A percentile compares a stretch with the other conserved stretches of the same genome.
phyloP scores from a whole-genome alignment of 2,113 vertebrate genomes.

The Gallinago jamesoni region DNA sequence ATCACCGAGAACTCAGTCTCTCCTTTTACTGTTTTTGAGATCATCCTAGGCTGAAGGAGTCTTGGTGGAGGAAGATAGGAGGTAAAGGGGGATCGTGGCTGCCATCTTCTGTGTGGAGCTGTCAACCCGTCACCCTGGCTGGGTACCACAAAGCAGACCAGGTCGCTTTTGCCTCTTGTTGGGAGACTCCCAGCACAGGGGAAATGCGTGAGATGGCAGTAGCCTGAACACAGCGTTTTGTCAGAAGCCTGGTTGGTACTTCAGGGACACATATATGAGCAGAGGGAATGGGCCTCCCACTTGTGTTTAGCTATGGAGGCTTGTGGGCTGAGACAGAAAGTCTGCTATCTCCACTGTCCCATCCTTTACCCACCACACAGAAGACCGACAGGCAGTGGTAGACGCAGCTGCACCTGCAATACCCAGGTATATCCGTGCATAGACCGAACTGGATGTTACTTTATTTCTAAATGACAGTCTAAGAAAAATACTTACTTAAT shows the following conservation, averaged over 20 bases:
- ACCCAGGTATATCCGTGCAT: no score
- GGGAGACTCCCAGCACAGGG: neutral
- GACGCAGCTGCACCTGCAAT: neutral
- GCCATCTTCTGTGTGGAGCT: neutral
- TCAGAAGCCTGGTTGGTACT: neutral
- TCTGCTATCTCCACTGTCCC: neutral
- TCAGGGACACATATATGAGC: neutral
- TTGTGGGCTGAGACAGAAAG: neutral
- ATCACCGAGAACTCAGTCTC: neutral
- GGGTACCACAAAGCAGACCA: neutral
- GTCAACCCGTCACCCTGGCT: neutral
- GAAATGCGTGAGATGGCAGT: neutral
- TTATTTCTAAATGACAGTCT: neutral
- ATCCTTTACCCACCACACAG: neutral
- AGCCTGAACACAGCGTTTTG: neutral
- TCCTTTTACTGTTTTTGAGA: neutral
- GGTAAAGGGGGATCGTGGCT: neutral
- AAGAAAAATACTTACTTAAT: neutral
- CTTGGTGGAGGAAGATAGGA: neutral
- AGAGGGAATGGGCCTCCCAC: rapidly evolving
- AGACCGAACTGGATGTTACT: neutral
- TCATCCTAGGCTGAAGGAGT: neutral
- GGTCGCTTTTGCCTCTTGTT: neutral
- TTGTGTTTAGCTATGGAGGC: neutral
- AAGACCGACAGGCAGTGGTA: neutral